These are phyloP conservation scores for Mormyrus proboscirostris DNA, from an alignment of 2,797 vertebrate species.

Conservation along the genomic window DNA sequence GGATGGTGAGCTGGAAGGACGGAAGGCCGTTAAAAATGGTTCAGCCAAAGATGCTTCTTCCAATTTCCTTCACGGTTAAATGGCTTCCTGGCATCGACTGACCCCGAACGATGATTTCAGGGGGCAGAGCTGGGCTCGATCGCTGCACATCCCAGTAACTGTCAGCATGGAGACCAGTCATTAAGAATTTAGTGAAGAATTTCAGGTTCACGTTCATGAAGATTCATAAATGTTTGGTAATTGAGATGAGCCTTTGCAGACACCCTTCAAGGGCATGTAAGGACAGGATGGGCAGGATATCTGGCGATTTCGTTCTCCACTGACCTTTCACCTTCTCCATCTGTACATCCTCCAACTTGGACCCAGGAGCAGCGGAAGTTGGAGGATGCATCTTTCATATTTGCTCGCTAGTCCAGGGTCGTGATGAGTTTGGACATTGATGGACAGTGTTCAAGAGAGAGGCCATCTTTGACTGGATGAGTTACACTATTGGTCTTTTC, in stretches of 20 bases:
- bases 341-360: neutral
- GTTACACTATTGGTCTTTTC: neutral
- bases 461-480: neutral
- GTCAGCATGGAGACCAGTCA: neutral
- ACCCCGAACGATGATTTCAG: neutral
- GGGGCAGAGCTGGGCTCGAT: neutral
- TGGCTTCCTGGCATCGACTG: neutral
- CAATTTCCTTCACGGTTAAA: slow-evolving; percentile 5
- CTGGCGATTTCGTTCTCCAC: neutral
- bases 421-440: neutral
- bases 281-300: neutral
- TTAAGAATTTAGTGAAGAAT: neutral
- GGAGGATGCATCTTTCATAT: neutral
- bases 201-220: neutral
- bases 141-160: neutral
- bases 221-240: neutral
- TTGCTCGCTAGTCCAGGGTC: neutral
- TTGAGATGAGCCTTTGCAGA: neutral
- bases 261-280: neutral
- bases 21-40: neutral
- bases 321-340: neutral
- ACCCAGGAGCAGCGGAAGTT: neutral
- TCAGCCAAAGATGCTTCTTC: neutral
- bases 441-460: neutral
- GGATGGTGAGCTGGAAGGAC: neutral